These are phyloP conservation scores for Sinocyclocheilus anophthalmus DNA, from an alignment of 2,113 vertebrate genomes.

Conservation along the genomic window DNA sequence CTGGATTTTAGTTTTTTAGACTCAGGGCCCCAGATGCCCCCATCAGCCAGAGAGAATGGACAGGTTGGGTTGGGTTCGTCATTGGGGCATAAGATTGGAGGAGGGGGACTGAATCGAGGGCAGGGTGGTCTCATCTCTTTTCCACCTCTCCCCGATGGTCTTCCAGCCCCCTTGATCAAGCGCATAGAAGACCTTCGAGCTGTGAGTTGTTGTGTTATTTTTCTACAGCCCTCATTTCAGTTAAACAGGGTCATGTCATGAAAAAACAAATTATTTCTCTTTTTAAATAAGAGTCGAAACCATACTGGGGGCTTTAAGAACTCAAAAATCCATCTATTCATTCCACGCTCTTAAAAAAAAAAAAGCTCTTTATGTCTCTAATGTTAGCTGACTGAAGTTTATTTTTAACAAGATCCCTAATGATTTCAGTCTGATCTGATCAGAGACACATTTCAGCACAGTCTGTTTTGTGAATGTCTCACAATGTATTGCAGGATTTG, in stretches of 20 bases:
- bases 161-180: constrained; percentile 81
- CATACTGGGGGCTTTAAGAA: neutral
- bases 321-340: neutral
- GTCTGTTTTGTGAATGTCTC: neutral
- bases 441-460: neutral
- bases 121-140: constrained; percentile 58
- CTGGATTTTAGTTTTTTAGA: constrained; percentile 81
- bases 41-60: constrained; percentile 76
- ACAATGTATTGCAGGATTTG: neutral
- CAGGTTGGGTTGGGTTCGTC: constrained; percentile 42
- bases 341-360: neutral
- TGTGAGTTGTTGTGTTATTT: constrained; percentile 64
- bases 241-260: neutral
- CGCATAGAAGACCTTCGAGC: constrained; percentile 84
- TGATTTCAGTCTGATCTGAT: neutral
- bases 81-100: constrained; percentile 59
- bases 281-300: neutral
- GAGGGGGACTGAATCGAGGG: constrained; percentile 74
- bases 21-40: constrained; percentile 76
- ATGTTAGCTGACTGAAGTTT: neutral
- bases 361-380: neutral
- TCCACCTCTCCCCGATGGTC: constrained; percentile 78
- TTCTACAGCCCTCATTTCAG: neutral
- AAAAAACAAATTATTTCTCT: neutral
- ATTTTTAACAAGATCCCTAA: constrained; percentile 19